Evolutionary conservation across 2,888 invertebrate species (phyloP).

Genomic region (Lissocephala sabroskyi): DNA sequence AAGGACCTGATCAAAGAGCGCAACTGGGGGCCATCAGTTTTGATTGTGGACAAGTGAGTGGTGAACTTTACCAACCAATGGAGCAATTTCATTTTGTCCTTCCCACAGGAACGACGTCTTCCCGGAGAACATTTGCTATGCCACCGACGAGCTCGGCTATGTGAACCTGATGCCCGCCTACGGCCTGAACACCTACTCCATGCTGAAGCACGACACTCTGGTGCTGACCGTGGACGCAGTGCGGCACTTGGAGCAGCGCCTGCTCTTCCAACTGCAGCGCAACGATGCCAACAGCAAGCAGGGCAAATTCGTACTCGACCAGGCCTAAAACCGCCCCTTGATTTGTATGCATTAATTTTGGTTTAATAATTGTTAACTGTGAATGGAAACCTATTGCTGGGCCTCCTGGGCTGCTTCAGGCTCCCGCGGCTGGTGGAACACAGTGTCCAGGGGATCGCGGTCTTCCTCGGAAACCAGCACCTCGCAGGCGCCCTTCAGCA

Average conservation of each 20-base stretch:
- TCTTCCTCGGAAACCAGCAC: conserved; percentile 82
- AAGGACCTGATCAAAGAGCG: conserved; percentile 85
- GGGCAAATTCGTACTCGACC: conserved; percentile 77
- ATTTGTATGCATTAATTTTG: conserved; percentile 14
- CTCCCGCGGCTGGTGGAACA: conserved; percentile 7
- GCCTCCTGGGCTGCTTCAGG: conserved; percentile 6
- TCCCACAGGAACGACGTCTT: conserved; percentile 90
- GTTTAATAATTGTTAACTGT: conserved; percentile 18
- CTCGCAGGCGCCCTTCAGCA: conserved; percentile 72
- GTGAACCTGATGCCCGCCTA: conserved; percentile 97
- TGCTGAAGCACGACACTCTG: conserved; percentile 96
- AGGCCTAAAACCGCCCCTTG: conserved; percentile 72
- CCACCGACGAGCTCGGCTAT: conserved; percentile 84
- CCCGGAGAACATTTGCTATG: conserved; percentile 89
- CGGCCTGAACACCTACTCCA: conserved; percentile 95
- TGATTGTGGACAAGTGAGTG: conserved; percentile 92
- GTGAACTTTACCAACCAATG: not conserved
- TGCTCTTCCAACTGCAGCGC: conserved; percentile 81
- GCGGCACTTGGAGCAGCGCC: conserved; percentile 85
- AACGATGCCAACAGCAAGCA: conserved; percentile 73
- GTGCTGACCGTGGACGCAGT: conserved; percentile 89
- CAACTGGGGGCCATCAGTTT: conserved; percentile 96
- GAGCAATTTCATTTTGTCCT: no score
- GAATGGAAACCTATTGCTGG: conserved; percentile 12
- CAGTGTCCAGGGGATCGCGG: conserved; percentile 83